Conservation (phyloP, 2,888 invertebrate species). For the Gortyna flavago region DNA sequence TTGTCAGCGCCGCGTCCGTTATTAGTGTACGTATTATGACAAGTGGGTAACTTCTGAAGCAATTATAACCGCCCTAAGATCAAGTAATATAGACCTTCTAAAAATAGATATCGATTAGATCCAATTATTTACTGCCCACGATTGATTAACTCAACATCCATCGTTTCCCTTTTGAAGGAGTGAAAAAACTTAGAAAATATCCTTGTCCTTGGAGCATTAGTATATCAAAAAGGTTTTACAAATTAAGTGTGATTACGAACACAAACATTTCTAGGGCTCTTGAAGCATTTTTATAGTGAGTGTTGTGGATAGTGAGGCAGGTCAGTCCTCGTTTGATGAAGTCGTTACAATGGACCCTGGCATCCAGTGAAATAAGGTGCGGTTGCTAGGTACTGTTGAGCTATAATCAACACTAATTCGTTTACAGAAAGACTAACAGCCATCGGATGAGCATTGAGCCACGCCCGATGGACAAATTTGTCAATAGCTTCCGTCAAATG, state of each 20-base stretch:
- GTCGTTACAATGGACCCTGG: slow-evolving; percentile 50
- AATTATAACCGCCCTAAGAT: slow-evolving; percentile 40
- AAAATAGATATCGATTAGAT: slow-evolving; percentile 61
- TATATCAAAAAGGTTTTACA: not conserved
- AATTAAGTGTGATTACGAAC: not conserved
- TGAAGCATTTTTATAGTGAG: slow-evolving; percentile 31
- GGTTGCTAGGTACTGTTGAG: slow-evolving; percentile 67
- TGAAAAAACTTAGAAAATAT: not conserved
- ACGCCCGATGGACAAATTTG: slow-evolving; percentile 78
- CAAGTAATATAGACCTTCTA: slow-evolving; percentile 40
- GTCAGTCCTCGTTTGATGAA: slow-evolving; percentile 64
- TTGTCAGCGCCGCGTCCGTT: not conserved
- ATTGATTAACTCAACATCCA: slow-evolving; percentile 34
- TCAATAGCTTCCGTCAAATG: slow-evolving; percentile 61
- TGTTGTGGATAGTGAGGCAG: slow-evolving; percentile 64
- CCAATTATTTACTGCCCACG: slow-evolving; percentile 54
- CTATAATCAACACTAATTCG: slow-evolving; percentile 78
- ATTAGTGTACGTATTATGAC: slow-evolving; percentile 27
- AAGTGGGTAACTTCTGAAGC: slow-evolving; percentile 28
- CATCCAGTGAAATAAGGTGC: slow-evolving; percentile 67
- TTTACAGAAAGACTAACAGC: slow-evolving; percentile 75
- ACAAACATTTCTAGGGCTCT: not conserved
- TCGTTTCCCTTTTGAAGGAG: slow-evolving; percentile 14
- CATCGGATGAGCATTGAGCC: slow-evolving; percentile 76
- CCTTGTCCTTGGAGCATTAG: not conserved